Conservation (phyloP, 2,113 vertebrate genomes). For the Orientallactaga bullata region DNA sequence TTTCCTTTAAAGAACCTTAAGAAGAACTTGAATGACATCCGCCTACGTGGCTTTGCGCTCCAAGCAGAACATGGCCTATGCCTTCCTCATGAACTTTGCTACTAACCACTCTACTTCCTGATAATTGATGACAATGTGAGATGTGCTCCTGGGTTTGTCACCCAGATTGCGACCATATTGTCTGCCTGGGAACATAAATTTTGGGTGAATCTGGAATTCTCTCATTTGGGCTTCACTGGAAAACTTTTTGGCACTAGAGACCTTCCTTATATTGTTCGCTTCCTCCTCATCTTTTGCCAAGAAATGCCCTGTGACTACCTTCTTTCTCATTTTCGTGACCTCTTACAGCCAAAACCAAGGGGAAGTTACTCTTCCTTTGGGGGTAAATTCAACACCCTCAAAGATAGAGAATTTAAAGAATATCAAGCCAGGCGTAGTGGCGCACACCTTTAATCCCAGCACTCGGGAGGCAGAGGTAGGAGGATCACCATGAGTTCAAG, state of each 20-base stretch:
- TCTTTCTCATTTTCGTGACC: slow-evolving; percentile 88
- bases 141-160: slow-evolving; percentile 89
- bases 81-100: slow-evolving; percentile 91
- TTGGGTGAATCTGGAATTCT: slow-evolving; percentile 94
- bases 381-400: slow-evolving; percentile 87
- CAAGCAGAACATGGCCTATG: slow-evolving; percentile 93
- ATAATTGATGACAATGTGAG: slow-evolving; percentile 92
- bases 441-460: too few species aligned
- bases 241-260: slow-evolving; percentile 92
- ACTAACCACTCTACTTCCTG: slow-evolving; percentile 91
- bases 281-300: slow-evolving; percentile 95
- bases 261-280: slow-evolving; percentile 89
- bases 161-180: slow-evolving; percentile 85
- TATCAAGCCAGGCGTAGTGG: too few species aligned
- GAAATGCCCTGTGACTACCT: slow-evolving; percentile 94
- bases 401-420: slow-evolving; percentile 86
- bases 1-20: slow-evolving; percentile 88
- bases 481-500: too few species aligned
- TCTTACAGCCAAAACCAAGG: slow-evolving; percentile 87
- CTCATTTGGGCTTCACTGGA: slow-evolving; percentile 91
- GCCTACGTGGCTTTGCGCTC: slow-evolving; percentile 90
- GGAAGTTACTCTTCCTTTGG: slow-evolving; percentile 91
- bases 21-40: slow-evolving; percentile 89
- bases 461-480: too few species aligned
- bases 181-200: slow-evolving; percentile 75